Base-by-base conservation (phyloP, 2,888 invertebrate genomes). In the Anticlea derivata region DNA sequence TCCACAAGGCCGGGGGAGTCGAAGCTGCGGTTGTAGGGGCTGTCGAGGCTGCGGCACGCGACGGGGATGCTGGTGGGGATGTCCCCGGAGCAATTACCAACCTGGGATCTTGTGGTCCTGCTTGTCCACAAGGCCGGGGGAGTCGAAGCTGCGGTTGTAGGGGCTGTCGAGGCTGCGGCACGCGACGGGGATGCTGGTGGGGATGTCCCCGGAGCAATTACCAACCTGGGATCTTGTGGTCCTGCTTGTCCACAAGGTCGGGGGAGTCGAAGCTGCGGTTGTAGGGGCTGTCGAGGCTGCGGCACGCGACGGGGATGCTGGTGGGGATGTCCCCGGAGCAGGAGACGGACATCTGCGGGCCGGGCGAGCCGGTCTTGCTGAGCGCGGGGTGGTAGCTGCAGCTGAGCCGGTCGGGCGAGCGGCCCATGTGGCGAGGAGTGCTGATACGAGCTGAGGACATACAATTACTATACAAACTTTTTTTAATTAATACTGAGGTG, bases 391-490 rank as follows among this genome's bases (percentile, higher is more conserved):
- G 95, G 83, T 93, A 95, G 75, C 95, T 95, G 7, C 93, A 92
- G 0, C 93, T 87, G 88, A 96, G 94, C 6, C 95, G 92, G 77
- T 96, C 96, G 0, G 95, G 95, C 0, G 95, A 95, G 24, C 89
- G 80, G 20, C 86, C 88, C 80, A 86, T 68, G 73, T 84, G 83
- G 0, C 89, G 82, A 0, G 80, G 66, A 0, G 79, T 65, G 26
- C 48, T 44, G 34, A 89, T 86, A 27, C 89, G 86, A 0, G 83
- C 89, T 89, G 56, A 35, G 5, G 13, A 37, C 6, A 23, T 20
- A 27, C 8, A 10, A 27, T 8, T n/a, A 8, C 4, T 17, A 2
- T 3, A 3, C 17, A 10, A 5, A 8, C 3, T 26, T 26, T 7
- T 26, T 26, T 26, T n/a, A n/a, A n/a, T n/a, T n/a, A n/a, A n/a